phyloP scores from a whole-genome alignment of 2,888 invertebrate genomes.

The Aspidiotus rigidus region DNA sequence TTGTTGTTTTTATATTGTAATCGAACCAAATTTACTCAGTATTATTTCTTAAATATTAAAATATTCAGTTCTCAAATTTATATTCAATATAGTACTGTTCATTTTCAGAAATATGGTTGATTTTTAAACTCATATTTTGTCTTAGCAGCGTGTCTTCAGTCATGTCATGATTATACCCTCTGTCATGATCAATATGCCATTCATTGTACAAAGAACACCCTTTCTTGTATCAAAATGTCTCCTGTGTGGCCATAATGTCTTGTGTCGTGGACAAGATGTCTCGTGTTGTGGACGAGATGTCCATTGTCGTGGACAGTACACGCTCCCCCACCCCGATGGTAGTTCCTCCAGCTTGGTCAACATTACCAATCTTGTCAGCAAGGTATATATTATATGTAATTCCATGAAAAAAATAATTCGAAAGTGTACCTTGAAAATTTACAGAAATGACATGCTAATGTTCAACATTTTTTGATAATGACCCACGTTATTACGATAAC shows the following conservation, averaged over 20 bases:
- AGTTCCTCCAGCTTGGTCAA: background rate
- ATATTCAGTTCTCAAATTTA: background rate
- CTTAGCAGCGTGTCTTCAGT: background rate
- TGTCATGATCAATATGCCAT: background rate
- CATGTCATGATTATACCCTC: background rate
- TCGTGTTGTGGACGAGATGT: background rate
- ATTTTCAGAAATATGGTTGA: background rate
- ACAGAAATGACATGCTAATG: background rate
- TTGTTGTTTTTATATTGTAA: too few species aligned
- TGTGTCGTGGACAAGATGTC: background rate
- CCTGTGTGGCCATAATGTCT: too few species aligned
- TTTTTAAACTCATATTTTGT: background rate
- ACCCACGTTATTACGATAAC: background rate
- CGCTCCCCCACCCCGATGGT: background rate
- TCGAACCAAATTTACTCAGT: background rate
- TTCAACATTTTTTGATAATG: slow-evolving; percentile 1
- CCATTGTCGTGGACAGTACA: background rate
- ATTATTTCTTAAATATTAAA: background rate
- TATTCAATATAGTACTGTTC: background rate
- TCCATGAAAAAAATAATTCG: background rate
- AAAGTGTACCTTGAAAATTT: background rate
- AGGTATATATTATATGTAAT: background rate
- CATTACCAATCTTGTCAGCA: background rate
- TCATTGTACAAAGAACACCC: background rate
- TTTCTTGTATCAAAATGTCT: too few species aligned